These are phyloP conservation scores for Leptinotarsa juncta DNA, from an alignment of 2,888 invertebrate genomes.

Conservation along the genomic window DNA sequence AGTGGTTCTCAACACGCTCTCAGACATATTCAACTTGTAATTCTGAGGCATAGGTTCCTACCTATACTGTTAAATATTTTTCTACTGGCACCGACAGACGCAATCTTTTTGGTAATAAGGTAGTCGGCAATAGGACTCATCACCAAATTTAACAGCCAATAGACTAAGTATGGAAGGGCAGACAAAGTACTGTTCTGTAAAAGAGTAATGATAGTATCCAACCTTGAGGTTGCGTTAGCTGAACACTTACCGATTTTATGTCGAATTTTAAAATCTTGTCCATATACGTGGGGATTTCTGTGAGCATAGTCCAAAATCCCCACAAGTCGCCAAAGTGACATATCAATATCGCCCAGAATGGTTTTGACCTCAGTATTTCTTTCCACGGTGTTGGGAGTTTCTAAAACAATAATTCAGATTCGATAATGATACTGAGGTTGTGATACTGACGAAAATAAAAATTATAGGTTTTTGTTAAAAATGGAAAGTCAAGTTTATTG, in stretches of 20 bases:
- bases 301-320: slow-evolving; percentile 87
- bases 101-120: slow-evolving; percentile 66
- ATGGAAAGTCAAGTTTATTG: too few species aligned
- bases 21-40: slow-evolving; percentile 20
- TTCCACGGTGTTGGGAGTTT: slow-evolving; percentile 76
- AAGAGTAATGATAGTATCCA: slow-evolving; percentile 38
- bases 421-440: not conserved
- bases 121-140: slow-evolving; percentile 77
- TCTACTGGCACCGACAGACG: slow-evolving; percentile 55
- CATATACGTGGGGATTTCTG: slow-evolving; percentile 86
- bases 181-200: slow-evolving; percentile 77
- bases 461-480: too few species aligned
- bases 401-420: slow-evolving; percentile 37
- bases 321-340: slow-evolving; percentile 82
- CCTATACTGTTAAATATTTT: slow-evolving; percentile 59
- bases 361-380: slow-evolving; percentile 77
- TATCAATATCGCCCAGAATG: slow-evolving; percentile 79
- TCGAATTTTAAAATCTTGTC: slow-evolving; percentile 77
- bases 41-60: slow-evolving; percentile 49
- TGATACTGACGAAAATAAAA: too few species aligned
- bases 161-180: slow-evolving; percentile 78
- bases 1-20: slow-evolving; percentile 27
- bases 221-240: not conserved
- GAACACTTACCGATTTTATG: slow-evolving; percentile 72
- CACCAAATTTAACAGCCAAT: slow-evolving; percentile 79